Conservation (phyloP, 92 coral and sea anemone species). For the Isaurus tuberculatus region DNA sequence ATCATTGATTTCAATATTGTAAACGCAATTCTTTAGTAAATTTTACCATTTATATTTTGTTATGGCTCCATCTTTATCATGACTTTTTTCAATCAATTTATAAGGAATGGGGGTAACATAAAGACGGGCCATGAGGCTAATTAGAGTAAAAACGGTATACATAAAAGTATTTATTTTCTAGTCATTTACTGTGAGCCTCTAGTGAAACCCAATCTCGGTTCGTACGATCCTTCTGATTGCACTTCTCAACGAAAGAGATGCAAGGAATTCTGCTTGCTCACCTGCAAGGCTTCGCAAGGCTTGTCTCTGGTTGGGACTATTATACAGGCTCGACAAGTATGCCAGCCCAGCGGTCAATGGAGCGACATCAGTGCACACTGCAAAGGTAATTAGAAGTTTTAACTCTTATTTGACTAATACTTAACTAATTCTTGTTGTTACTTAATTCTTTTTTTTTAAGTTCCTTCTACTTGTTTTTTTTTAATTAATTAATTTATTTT, state of each 20-base stretch:
- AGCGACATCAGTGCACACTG: slow-evolving; percentile 59
- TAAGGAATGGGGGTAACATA: too few relatives aligned
- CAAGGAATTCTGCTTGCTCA: slow-evolving; percentile 63
- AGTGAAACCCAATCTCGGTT: slow-evolving; percentile 60
- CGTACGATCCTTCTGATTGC: slow-evolving; percentile 61
- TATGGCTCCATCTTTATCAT: too few relatives aligned
- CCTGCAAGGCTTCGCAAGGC: slow-evolving; percentile 61
- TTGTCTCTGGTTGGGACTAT: slow-evolving; percentile 56
- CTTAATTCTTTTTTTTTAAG: too few relatives aligned
- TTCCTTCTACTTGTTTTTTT: too few relatives aligned
- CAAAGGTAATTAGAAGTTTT: slow-evolving; percentile 53
- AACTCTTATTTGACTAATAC: not conserved
- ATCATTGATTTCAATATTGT: too few relatives aligned
- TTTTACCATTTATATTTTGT: too few relatives aligned
- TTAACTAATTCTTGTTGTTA: too few relatives aligned
- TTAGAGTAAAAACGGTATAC: too few relatives aligned
- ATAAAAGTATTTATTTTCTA: slow-evolving; percentile 3
- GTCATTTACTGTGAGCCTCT: slow-evolving; percentile 72
- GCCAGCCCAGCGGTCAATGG: slow-evolving; percentile 71
- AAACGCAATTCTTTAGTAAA: too few relatives aligned
- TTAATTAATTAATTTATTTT: too few relatives aligned
- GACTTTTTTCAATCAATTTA: too few relatives aligned
- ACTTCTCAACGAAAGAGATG: slow-evolving; percentile 64
- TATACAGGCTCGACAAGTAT: slow-evolving; percentile 57
- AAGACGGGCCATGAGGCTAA: too few relatives aligned